Percentiles rank a stretch among this genome's conserved stretches.
These are phyloP conservation scores for Microtus californicus DNA, from an alignment of 2,797 vertebrate genomes.

Conservation along the genomic window DNA sequence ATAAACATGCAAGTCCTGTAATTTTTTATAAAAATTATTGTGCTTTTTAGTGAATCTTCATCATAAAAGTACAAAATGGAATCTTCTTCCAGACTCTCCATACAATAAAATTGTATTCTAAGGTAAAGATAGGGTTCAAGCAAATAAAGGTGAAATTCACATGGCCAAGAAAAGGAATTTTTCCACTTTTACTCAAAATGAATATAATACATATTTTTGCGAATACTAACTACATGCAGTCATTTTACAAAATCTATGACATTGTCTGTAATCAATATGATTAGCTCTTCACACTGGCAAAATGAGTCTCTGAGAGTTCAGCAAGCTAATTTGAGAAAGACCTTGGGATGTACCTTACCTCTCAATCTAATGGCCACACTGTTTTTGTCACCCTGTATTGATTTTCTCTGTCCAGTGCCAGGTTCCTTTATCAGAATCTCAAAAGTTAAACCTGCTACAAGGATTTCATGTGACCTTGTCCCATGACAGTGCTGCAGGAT, in stretches of 20 bases:
- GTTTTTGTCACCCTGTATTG: neutral
- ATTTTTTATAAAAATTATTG: neutral
- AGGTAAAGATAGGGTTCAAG: neutral
- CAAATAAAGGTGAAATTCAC: slow-evolving; percentile 3
- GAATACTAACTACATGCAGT: neutral
- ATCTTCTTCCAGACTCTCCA: slow-evolving; percentile 22
- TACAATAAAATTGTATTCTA: slow-evolving; percentile 20
- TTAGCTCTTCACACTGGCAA: neutral
- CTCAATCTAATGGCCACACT: neutral
- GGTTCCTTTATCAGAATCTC: neutral
- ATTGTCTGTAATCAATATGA: neutral
- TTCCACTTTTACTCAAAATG: neutral
- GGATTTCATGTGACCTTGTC: neutral
- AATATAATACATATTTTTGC: neutral
- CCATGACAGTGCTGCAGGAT: neutral
- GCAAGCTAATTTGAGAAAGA: slow-evolving; percentile 5
- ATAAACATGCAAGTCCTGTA: neutral
- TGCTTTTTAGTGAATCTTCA: slow-evolving; percentile 29
- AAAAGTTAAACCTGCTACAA: neutral
- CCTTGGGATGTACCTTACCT: neutral
- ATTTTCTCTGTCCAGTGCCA: neutral
- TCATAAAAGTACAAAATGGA: neutral
- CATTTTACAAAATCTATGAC: neutral
- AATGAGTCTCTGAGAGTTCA: neutral
- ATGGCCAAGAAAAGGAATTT: slow-evolving; percentile 4